Base-by-base conservation (phyloP, 2,888 invertebrate genomes). In the Macaria notata region DNA sequence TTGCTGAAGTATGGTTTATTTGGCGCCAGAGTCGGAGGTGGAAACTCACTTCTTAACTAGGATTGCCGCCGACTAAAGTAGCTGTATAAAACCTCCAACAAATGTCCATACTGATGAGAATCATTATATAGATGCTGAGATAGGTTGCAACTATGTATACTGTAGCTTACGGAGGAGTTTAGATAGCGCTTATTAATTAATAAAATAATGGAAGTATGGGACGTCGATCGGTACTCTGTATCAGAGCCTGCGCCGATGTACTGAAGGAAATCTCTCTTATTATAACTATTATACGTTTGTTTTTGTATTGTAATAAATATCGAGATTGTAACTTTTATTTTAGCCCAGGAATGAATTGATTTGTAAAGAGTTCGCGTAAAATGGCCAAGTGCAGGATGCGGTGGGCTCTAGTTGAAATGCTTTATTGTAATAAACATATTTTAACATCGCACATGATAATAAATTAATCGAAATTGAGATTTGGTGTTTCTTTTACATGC, bases 391-490 rank as follows among this genome's bases (percentile, higher is more conserved):
- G 79, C 65, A 68, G 65, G 57, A 58, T 62, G 75, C 73, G 75
- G 73, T 73, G 74, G 41, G 8, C 41, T 79, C 75, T 82, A 78
- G 82, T 83, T 84, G 78, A 85, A 83, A 86, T 88, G 89, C 90
- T 91, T 89, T 87, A 88, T 86, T 84, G 84, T 90, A 79, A 80
- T 82, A 87, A 88, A 88, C 83, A 84, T 89, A 88, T 89, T 90
- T 89, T 91, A 91, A 91, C 91, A 91, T 90, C 90, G 90, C 91
- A 91, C 91, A 89, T 89, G 85, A 88, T 86, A 90, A 89, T 90
- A 91, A 91, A 91, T 91, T 90, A 91, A 91, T 91, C 89, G 80
- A 89, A 90, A 88, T 87, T 86, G 81, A 75, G 55, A 61, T 49
- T 54, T 69, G 72, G 78, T 81, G 78, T 77, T 75, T 78, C 74